phyloP scores from a whole-genome alignment of 2,888 invertebrate genomes.

The Spicauda simplicius region DNA sequence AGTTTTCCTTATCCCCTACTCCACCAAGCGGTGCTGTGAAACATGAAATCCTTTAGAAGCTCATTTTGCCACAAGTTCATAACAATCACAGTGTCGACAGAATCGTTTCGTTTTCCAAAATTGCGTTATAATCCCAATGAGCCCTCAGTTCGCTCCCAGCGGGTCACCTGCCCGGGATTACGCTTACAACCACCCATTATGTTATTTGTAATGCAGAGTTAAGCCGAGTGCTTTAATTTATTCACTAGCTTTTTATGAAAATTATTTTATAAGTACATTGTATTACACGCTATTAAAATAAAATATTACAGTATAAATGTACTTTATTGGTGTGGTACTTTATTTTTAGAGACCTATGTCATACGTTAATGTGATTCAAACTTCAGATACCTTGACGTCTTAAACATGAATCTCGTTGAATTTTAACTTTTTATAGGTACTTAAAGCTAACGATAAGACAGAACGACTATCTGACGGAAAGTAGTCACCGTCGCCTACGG shows the following conservation, averaged over 20 bases:
- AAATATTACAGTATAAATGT: neutral
- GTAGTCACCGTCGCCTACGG: too few relatives aligned
- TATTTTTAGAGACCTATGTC: too few relatives aligned
- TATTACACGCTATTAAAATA: neutral
- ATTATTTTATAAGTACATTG: neutral
- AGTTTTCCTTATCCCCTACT: too few relatives aligned
- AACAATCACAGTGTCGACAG: conserved; percentile 9
- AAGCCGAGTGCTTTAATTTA: neutral
- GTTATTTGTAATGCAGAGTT: neutral
- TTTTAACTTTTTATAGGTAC: too few relatives aligned
- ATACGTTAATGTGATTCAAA: too few relatives aligned
- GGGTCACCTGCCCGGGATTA: neutral
- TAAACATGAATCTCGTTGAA: too few relatives aligned
- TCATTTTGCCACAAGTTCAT: neutral
- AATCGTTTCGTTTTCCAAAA: conserved; percentile 16
- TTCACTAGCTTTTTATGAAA: neutral
- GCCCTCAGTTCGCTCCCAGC: neutral
- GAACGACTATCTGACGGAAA: too few relatives aligned
- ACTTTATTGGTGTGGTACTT: too few relatives aligned
- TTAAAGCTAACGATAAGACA: too few relatives aligned
- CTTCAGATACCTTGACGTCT: too few relatives aligned
- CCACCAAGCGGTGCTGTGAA: neutral
- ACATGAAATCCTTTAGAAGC: neutral
- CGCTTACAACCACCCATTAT: neutral
- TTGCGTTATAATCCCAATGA: conserved; percentile 12